These are phyloP conservation scores for Bubo bubo DNA, from an alignment of 2,113 vertebrate genomes.

Conservation along the genomic window DNA sequence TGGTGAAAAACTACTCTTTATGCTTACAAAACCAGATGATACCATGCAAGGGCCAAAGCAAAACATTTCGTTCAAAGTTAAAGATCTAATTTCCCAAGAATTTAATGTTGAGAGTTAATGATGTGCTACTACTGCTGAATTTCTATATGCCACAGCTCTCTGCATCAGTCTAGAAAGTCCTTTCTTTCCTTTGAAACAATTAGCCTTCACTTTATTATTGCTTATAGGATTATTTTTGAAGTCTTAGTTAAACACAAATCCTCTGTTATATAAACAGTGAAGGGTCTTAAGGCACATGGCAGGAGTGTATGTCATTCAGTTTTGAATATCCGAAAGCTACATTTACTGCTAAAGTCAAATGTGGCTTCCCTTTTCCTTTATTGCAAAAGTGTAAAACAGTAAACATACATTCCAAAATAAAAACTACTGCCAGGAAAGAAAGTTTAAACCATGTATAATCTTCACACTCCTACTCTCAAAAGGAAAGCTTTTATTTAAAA, in stretches of 20 bases:
- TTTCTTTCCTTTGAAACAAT: background rate
- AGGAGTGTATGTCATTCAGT: background rate
- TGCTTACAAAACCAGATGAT: background rate
- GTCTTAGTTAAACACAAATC: background rate
- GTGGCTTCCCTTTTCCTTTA: background rate
- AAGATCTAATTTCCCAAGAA: background rate
- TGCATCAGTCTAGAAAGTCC: background rate
- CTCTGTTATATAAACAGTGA: background rate
- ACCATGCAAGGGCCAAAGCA: background rate
- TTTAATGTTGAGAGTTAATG: background rate
- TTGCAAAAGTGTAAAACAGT: background rate
- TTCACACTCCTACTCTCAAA: background rate
- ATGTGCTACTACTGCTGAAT: background rate
- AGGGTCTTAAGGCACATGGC: background rate
- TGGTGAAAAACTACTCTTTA: background rate
- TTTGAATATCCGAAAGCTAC: background rate
- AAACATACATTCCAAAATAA: background rate
- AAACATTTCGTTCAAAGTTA: background rate
- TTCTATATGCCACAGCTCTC: background rate
- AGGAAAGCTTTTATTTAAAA: conserved; percentile 1
- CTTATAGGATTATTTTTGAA: background rate
- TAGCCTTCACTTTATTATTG: background rate
- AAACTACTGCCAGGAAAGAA: background rate
- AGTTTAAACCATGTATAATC: background rate
- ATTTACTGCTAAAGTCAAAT: background rate